phyloP scores from a whole-genome alignment of 2,797 vertebrate genomes.

The Poecile montanus region DNA sequence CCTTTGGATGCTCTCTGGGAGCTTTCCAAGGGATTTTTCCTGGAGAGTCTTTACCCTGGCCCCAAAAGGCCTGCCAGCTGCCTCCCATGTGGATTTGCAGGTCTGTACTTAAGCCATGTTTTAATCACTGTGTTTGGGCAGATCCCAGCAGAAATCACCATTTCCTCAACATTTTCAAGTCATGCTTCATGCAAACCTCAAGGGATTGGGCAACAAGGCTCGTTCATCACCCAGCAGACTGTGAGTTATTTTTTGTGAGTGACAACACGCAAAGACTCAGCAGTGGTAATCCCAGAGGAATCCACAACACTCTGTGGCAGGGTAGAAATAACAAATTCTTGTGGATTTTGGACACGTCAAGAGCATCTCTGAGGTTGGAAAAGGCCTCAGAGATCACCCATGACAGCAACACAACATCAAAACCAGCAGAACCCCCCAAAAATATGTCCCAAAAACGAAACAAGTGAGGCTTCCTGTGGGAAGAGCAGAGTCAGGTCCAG shows the following conservation, averaged over 20 bases:
- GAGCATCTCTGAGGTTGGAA: neutral
- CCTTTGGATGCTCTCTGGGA: neutral
- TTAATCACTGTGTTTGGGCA: neutral
- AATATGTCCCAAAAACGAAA: neutral
- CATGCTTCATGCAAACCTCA: neutral
- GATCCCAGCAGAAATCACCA: neutral
- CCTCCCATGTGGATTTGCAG: neutral
- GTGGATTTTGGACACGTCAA: neutral
- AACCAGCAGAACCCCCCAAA: neutral
- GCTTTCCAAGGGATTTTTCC: fast-evolving
- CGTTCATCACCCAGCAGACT: neutral
- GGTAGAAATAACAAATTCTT: neutral
- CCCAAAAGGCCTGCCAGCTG: fast-evolving
- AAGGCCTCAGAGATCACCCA: neutral
- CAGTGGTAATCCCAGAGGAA: neutral
- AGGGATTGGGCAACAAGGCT: neutral
- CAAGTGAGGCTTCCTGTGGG: neutral
- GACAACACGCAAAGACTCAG: neutral
- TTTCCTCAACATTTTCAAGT: neutral
- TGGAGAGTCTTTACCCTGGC: neutral
- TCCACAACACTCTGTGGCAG: neutral
- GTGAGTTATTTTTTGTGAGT: neutral
- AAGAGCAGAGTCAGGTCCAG: neutral
- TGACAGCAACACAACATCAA: neutral
- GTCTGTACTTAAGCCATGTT: neutral